Conservation (phyloP, 2,888 invertebrate genomes). For the Unio delphinus region DNA sequence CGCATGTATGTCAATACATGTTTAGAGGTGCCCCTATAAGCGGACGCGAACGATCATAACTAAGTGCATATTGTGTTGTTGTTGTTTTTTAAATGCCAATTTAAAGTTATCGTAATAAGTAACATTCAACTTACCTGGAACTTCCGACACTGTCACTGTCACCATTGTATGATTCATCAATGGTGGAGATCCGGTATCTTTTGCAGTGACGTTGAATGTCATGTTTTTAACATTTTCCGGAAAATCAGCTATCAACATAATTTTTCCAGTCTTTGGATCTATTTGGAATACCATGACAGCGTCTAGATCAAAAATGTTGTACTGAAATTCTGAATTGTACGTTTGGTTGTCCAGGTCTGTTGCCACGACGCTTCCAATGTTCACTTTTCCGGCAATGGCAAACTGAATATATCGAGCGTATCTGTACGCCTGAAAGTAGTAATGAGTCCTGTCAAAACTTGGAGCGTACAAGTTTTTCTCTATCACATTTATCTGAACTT, state of each 20-base stretch:
- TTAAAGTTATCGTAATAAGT: no score
- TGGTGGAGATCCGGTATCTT: slow-evolving; percentile 52
- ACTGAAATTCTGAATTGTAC: slow-evolving; percentile 49
- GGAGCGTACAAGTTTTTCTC: slow-evolving; percentile 46
- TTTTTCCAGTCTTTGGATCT: slow-evolving; percentile 33
- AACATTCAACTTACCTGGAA: slow-evolving; percentile 45
- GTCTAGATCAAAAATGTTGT: slow-evolving; percentile 32
- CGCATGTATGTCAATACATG: no score
- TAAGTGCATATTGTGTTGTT: no score
- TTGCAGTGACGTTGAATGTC: slow-evolving; percentile 41
- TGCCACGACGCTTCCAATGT: slow-evolving; percentile 41
- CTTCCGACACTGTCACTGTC: slow-evolving; percentile 32
- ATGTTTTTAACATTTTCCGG: slow-evolving; percentile 24
- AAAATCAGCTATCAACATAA: slow-evolving; percentile 31
- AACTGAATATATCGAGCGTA: slow-evolving; percentile 30
- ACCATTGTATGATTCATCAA: slow-evolving; percentile 32
- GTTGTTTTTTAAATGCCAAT: no score
- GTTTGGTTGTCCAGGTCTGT: slow-evolving; percentile 37
- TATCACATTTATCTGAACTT: slow-evolving; percentile 48
- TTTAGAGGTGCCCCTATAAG: no score
- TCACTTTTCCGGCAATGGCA: slow-evolving; percentile 6
- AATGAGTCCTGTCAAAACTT: slow-evolving; percentile 28
- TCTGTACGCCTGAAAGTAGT: slow-evolving; percentile 42
- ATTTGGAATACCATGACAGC: slow-evolving; percentile 25
- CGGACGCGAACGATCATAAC: no score